Evolutionary conservation across 2,797 vertebrate genomes (phyloP), one percentile per base, ranked within the genome.

Genomic region (Microctenopoma stevenorrisi): DNA sequence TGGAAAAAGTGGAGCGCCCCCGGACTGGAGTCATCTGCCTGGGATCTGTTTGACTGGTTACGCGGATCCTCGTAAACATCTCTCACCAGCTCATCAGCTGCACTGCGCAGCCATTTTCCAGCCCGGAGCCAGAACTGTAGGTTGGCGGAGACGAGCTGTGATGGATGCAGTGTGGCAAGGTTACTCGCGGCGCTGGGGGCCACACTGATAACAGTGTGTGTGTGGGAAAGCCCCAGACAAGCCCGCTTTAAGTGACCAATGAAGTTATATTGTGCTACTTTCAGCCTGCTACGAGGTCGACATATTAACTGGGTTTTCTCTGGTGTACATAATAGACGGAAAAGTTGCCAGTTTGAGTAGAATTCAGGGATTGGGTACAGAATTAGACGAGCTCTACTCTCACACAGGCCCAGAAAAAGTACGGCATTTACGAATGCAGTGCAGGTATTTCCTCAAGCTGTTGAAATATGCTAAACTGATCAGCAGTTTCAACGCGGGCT

Each of bases 51-150:
- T 3, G 40, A 74, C 80, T 61, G 81, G 75, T 92, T 92, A 88
- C 72, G 73, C 89, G 91, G 86, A 91, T 92, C 90, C 93, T 91
- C 93, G 88, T 93, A 93, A 94, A 94, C 91, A 90, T 93, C 92
- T 83, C 87, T 91, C 90, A 78, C 90, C 94, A 95, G 94, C 83
- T 95, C 93, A 94, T 94, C 94, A 94, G 90, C 84, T 42, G 68
- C 72, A 15, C 33, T 33, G 64, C 30, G 5, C 50, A 38, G 22
- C 74, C 75, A 16, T 83, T 87, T 78, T 83, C 81, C 84, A 60
- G 72, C 48, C 67, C 1, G 28, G 50, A 44, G 64, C 13, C 70
- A 69, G 78, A 88, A 81, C 74, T 44, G 79, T 65, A 79, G 78
- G 67, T 83, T 72, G 81, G 69, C 72, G 79, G 83, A 92, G 89